phyloP scores from a whole-genome alignment of 2,113 vertebrate genomes.

The Balaenoptera acutorostrata region DNA sequence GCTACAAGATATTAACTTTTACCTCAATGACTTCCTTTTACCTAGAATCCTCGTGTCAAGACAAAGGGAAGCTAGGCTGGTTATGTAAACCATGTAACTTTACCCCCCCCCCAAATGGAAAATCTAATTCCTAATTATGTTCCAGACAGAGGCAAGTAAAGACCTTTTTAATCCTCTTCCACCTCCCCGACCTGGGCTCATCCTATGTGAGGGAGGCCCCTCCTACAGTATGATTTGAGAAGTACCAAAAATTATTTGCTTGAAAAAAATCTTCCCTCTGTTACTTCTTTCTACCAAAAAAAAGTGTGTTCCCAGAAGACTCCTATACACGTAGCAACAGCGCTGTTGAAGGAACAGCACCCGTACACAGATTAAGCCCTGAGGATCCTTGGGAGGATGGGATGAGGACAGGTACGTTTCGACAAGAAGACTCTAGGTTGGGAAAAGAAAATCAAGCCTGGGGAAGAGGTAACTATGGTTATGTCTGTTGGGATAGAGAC shows the following conservation, averaged over 20 bases:
- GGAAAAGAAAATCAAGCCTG: neutral
- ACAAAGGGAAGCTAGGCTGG: neutral
- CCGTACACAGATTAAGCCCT: too few species aligned
- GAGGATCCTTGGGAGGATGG: neutral
- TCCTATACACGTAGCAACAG: neutral
- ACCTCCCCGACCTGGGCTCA: neutral
- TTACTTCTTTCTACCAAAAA: neutral
- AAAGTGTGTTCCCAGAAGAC: neutral
- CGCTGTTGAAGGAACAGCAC: fast-evolving
- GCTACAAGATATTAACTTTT: neutral
- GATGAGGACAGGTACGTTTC: neutral
- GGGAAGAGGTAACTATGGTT: fast-evolving
- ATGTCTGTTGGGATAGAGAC: fast-evolving
- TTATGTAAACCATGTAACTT: neutral
- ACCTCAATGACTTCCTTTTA: neutral
- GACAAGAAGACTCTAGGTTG: too few species aligned
- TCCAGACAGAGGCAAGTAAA: neutral
- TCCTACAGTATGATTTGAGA: neutral
- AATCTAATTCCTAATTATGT: neutral
- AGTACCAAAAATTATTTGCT: neutral
- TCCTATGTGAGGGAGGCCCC: fast-evolving
- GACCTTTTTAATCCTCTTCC: neutral
- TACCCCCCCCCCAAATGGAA: neutral
- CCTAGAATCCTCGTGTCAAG: neutral
- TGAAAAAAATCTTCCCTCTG: neutral